These are phyloP conservation scores for Folsomia manolachei DNA, from an alignment of 2,888 invertebrate species.

Conservation along the genomic window DNA sequence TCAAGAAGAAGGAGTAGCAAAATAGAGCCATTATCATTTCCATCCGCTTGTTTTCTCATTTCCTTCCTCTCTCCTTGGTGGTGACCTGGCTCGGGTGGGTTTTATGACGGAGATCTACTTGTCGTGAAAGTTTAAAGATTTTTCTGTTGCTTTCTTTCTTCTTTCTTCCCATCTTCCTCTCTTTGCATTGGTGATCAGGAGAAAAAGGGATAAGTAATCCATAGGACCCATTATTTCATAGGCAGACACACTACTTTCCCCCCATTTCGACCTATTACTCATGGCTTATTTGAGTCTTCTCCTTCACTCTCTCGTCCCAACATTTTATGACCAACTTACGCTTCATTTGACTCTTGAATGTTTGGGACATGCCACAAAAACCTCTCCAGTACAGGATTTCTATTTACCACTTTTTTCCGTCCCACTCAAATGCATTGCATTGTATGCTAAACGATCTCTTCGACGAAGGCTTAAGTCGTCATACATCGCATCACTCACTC, in stretches of 20 bases:
- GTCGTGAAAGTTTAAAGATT: conserved; percentile 24
- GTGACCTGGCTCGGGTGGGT: background rate
- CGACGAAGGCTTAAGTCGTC: conserved; percentile 6
- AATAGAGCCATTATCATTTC: conserved; percentile 15
- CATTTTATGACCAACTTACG: conserved; percentile 23
- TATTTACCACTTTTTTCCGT: conserved; percentile 1
- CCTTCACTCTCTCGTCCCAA: background rate
- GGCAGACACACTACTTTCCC: background rate
- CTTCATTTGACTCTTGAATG: conserved; percentile 31
- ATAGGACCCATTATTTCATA: conserved; percentile 19
- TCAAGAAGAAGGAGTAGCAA: conserved; percentile 17
- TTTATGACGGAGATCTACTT: conserved; percentile 19
- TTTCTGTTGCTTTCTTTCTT: conserved; percentile 9
- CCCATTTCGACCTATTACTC: conserved; percentile 29
- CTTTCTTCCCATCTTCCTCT: conserved; percentile 9
- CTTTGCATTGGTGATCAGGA: conserved; percentile 26
- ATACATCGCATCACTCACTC: conserved; percentile 4
- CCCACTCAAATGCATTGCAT: background rate
- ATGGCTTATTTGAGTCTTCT: conserved; percentile 33
- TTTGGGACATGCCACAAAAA: background rate
- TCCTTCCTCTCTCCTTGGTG: conserved; percentile 1
- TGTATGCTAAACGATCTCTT: conserved; percentile 1
- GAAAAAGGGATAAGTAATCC: conserved; percentile 27
- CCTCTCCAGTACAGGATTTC: background rate
- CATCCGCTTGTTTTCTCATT: conserved; percentile 1